Evolutionary conservation across 2,113 vertebrate genomes (phyloP), one percentile per base, ranked within the genome.

Genomic region (Microtus oregoni): DNA sequence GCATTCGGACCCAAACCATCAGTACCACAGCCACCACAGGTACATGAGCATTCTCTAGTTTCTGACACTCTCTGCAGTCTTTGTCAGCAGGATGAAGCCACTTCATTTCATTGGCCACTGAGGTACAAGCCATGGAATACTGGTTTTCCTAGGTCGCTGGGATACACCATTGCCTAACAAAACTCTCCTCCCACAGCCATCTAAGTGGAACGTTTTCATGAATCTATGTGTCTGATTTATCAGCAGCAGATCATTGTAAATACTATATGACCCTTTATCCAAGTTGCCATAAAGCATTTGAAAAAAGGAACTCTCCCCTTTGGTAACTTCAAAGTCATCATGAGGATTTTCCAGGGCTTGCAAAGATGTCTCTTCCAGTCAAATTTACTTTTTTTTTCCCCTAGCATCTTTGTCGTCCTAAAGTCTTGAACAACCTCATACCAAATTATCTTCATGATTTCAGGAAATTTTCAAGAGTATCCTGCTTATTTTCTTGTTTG

Each of bases 11-110:
- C 30, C 98, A 98, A 95, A 98, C 99, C 85, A 94, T 99, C 99
- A 99, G 98, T 98, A 97, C 98, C 98, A 98, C 99, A 91, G 99
- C 98, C 89, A 98, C 99, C 89, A 99, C 99, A 99, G 99, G 99
- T 99, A 99, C 97, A 98, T 61, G 7, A 85, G 8, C 41, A 17
- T 94, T 93, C 94, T 95, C 97, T 97, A 32, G 2, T 1, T 32
- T 44, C 96, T 98, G 97, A 98, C n/a, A 10, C 73, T 3, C 13
- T 96, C 85, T 92, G 88, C 93, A 89, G 72, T 96, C 32, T 92
- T 98, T 97, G 61, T 92, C 97, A 98, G 8, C 98, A 98, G 98
- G 98, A 73, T 65, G 78, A 58, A 83, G 67, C 61, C 14, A 55
- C 86, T 68, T 89, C 92, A 82, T 68, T 86, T 73, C 96, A 91